A percentile compares a stretch with the other conserved stretches of the same genome.
These are phyloP conservation scores for Heliconius hermathena DNA, from an alignment of 1,140 invertebrate species.

Conservation along the genomic window DNA sequence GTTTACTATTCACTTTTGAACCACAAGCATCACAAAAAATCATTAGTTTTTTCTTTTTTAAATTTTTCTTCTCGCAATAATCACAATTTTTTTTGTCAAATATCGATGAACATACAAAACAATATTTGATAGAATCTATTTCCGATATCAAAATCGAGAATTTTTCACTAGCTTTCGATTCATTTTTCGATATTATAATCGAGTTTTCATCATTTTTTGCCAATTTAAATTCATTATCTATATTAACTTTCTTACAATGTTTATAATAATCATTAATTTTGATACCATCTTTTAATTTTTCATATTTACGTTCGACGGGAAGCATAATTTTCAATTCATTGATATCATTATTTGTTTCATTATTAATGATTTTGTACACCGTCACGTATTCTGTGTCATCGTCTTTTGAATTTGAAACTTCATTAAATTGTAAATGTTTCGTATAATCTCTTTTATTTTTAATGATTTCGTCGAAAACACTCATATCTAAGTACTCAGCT, in stretches of 20 bases:
- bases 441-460: background rate
- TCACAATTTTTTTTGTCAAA: slow-evolving; percentile 49
- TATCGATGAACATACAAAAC: slow-evolving; percentile 53
- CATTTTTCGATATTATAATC: slow-evolving; percentile 37
- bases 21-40: slow-evolving; percentile 22
- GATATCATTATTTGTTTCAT: slow-evolving; percentile 34
- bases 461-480: slow-evolving; percentile 35
- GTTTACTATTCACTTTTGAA: slow-evolving; percentile 10
- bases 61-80: slow-evolving; percentile 41
- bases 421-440: slow-evolving; percentile 15
- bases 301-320: background rate
- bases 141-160: slow-evolving; percentile 43
- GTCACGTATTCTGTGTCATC: slow-evolving; percentile 48
- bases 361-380: slow-evolving; percentile 53
- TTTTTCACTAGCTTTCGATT: slow-evolving; percentile 21
- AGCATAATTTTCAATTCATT: slow-evolving; percentile 22
- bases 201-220: slow-evolving; percentile 28
- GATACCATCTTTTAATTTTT: background rate
- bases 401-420: slow-evolving; percentile 16
- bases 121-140: slow-evolving; percentile 50
- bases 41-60: background rate
- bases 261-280: slow-evolving; percentile 40
- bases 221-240: background rate
- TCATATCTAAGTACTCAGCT: slow-evolving; percentile 38
- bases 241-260: slow-evolving; percentile 25